Conservation (phyloP, 23 tunicate genomes). For the Diplosoma virens region DNA sequence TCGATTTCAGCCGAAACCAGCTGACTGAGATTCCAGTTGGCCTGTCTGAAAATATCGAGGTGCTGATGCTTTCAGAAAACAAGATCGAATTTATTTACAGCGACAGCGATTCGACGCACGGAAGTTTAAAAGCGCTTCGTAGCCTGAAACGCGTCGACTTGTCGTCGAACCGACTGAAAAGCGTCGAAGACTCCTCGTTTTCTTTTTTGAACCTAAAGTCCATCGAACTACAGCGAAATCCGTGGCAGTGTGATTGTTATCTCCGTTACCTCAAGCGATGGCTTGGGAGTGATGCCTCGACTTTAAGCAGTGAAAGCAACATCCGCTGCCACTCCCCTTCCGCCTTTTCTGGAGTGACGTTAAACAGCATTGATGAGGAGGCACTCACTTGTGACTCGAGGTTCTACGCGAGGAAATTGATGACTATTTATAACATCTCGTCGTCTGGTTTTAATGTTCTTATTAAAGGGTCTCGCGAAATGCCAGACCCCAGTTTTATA, state of each 20-base stretch:
- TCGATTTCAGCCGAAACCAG: slow-evolving; percentile 26
- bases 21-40: slow-evolving; percentile 48
- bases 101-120: slow-evolving; percentile 17
- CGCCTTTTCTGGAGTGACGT: slow-evolving; percentile 55
- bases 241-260: slow-evolving; percentile 79
- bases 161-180: slow-evolving; percentile 50
- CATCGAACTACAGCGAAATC: slow-evolving; percentile 50
- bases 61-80: slow-evolving; percentile 34
- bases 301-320: slow-evolving; percentile 42
- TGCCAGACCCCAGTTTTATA: slow-evolving; percentile 43
- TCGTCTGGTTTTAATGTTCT: not conserved
- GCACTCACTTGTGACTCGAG: slow-evolving; percentile 47
- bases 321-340: slow-evolving; percentile 55
- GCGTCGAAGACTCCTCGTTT: slow-evolving; percentile 52
- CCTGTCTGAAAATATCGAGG: slow-evolving; percentile 25
- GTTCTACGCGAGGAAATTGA: not conserved
- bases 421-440: not conserved
- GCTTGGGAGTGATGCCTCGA: slow-evolving; percentile 31
- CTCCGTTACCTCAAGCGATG: slow-evolving; percentile 59
- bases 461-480: slow-evolving; percentile 32
- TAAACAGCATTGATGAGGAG: slow-evolving; percentile 52
- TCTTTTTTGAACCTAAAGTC: slow-evolving; percentile 9
- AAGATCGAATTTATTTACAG: slow-evolving; percentile 40
- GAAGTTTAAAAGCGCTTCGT: slow-evolving; percentile 8
- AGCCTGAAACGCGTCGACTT: slow-evolving; percentile 47